Evolutionary conservation across 2,888 invertebrate species (phyloP), one percentile per base, ranked within the genome.

Genomic region (Orthonevra nobilis): DNA sequence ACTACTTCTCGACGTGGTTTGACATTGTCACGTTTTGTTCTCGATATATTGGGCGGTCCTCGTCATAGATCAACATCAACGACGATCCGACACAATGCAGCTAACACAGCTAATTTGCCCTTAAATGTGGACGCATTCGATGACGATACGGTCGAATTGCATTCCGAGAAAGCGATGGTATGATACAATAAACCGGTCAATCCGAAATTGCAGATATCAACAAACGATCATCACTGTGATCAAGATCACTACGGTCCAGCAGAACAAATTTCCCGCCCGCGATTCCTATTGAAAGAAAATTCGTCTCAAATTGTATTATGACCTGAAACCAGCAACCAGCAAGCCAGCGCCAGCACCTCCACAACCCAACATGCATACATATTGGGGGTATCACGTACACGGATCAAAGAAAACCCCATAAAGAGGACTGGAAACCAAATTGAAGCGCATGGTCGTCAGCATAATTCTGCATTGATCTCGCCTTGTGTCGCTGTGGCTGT

Each of bases 251-350:
- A 26, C 58, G 64, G 77, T 77, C 77, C 72, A 34, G 77, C 77
- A 46, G 46, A 79, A 72, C 72, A 54, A 79, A 79, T 79, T 79
- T 79, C 58, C 44, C 60, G 60, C 64, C 46, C 52, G 46, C 58
- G 72, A 66, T 61, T 70, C 56, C 60, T 79, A 79, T 79, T 72
- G 72, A 79, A 79, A 70, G 54, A 66, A 72, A 72, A 72, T 79
- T 79, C 72, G 72, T 79, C 72, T 72, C 72, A 54, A 72, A 66
- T 72, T 72, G 54, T 60, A 72, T 72, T 32, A 66, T 72, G 77
- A 72, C 72, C 72, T 70, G 52, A 46, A 72, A 64, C 56, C 48
- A n/a, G n/a, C n/a, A n/a, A 50, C 42, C 48, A 26, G 26, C 46
- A 20, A 17, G 14, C n/a, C 52, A 34, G 2, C 14, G 26, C 9